These are phyloP conservation scores for Ylistrum balloti DNA, from an alignment of 1,140 invertebrate genomes.

Conservation along the genomic window DNA sequence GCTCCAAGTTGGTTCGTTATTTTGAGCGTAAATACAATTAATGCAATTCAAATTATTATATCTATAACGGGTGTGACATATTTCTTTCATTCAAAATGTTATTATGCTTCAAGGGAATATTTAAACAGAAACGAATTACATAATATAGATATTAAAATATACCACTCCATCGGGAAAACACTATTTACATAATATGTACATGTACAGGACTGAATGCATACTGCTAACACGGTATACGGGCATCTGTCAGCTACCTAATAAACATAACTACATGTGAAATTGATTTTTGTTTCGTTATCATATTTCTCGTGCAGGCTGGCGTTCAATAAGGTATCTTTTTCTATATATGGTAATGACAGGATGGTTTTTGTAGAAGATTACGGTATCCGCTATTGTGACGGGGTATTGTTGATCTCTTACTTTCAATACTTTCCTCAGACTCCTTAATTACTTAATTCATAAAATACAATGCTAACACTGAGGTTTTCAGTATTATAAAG, in stretches of 20 bases:
- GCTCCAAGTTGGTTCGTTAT: no score
- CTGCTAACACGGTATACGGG: no score
- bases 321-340: not conserved
- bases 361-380: not conserved
- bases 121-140: no score
- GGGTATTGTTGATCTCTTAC: not conserved
- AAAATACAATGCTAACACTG: not conserved
- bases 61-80: no score
- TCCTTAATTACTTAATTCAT: constrained; percentile 32
- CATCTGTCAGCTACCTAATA: not conserved
- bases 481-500: constrained; percentile 19
- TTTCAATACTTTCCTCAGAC: not conserved
- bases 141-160: no score
- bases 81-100: no score
- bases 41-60: no score
- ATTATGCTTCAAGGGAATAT: no score
- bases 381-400: not conserved
- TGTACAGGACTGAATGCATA: no score
- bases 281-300: constrained; percentile 21
- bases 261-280: constrained; percentile 33
- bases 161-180: no score
- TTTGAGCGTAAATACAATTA: no score
- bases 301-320: not conserved
- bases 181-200: no score
- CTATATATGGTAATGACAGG: not conserved